These are phyloP conservation scores for Hemichromis elongatus DNA, from an alignment of 2,113 vertebrate species.

Conservation along the genomic window DNA sequence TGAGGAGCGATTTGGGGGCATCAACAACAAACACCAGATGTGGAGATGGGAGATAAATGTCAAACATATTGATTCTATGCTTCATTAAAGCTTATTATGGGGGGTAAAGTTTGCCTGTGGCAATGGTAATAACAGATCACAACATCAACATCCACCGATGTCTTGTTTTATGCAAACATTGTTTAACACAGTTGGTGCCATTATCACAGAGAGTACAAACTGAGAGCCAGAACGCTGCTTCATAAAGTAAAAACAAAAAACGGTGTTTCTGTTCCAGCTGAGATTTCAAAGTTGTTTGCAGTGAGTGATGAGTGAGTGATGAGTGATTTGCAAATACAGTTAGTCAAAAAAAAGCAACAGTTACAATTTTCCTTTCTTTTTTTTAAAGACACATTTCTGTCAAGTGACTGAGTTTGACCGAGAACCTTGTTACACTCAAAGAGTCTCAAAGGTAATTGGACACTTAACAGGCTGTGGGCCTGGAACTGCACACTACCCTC, in stretches of 20 bases:
- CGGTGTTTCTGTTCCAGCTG: not conserved
- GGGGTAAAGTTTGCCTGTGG: slow-evolving; percentile 29
- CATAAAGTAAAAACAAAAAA: not conserved
- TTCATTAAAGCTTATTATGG: slow-evolving; percentile 53
- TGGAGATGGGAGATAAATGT: slow-evolving; percentile 56
- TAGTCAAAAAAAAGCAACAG: not conserved
- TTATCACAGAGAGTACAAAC: slow-evolving; percentile 11
- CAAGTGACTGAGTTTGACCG: not conserved
- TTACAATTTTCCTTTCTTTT: not conserved
- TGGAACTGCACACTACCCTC: not conserved
- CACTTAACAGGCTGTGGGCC: not conserved
- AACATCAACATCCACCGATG: slow-evolving; percentile 14
- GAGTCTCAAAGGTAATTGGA: not conserved
- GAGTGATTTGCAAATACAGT: not conserved
- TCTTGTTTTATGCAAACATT: slow-evolving; percentile 37
- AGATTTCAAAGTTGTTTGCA: not conserved
- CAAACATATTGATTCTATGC: slow-evolving; percentile 58
- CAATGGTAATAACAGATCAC: slow-evolving; percentile 27
- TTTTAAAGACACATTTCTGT: not conserved
- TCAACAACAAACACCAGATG: slow-evolving; percentile 66
- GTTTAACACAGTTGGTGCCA: slow-evolving; percentile 25
- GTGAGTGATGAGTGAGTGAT: not conserved
- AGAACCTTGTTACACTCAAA: not conserved
- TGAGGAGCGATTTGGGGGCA: slow-evolving; percentile 58
- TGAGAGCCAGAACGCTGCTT: not conserved